These are phyloP conservation scores for Adela reaumurella DNA, from an alignment of 2,888 invertebrate species.

Conservation along the genomic window DNA sequence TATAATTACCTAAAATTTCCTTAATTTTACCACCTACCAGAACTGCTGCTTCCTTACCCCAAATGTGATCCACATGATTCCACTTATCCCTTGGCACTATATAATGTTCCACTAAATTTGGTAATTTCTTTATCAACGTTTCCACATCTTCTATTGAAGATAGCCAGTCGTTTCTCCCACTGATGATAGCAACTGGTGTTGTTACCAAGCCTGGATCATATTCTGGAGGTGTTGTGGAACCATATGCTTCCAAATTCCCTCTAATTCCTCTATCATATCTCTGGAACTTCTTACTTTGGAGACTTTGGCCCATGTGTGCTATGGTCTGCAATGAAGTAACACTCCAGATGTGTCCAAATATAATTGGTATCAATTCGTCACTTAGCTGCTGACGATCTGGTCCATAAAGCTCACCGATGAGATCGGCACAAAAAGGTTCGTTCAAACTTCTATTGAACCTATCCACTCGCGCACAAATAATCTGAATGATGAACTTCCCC, in stretches of 20 bases:
- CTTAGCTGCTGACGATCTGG: neutral
- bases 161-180: conserved; percentile 58
- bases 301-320: conserved; percentile 53
- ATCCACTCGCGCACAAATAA: neutral
- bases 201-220: conserved; percentile 31
- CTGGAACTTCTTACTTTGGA: conserved; percentile 27
- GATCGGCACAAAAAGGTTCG: neutral
- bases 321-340: conserved; percentile 46
- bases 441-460: neutral
- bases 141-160: conserved; percentile 56
- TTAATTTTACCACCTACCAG: neutral
- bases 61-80: conserved; percentile 41
- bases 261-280: conserved; percentile 32
- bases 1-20: neutral
- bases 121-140: conserved; percentile 46
- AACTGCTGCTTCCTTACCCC: conserved; percentile 25
- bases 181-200: conserved; percentile 34
- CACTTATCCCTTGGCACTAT: conserved; percentile 49
- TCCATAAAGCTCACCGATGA: neutral
- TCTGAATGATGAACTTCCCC: neutral
- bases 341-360: conserved; percentile 49
- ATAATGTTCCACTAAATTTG: conserved; percentile 56
- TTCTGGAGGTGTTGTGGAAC: conserved; percentile 24
- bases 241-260: conserved; percentile 31
- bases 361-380: conserved; percentile 30